Evolutionary conservation across 2,888 invertebrate genomes (phyloP), one percentile per base, ranked within the genome.

Genomic region (Marasmarcha lunaedactyla): DNA sequence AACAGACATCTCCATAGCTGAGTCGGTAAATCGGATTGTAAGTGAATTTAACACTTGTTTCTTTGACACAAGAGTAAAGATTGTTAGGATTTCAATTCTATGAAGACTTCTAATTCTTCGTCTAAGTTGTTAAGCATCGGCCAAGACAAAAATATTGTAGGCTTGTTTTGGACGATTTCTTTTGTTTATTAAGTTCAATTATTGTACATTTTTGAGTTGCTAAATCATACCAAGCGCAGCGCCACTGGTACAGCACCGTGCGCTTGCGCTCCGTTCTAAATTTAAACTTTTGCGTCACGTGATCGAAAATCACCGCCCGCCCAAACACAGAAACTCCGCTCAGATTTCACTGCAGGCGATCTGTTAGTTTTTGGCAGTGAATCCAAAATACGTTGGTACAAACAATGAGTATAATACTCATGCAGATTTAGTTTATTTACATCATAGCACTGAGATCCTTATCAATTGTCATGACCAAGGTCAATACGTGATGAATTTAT

Each of bases 281-380:
- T 59, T 71, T 81, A 81, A 70, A 59, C 64, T 53, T 43, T 54
- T 56, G 65, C 69, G 74, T 77, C 81, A 81, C 74, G 74, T 74
- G 79, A 71, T 71, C 63, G 51, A 57, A 61, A 55, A 57, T 59
- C 57, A 63, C 71, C 74, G 72, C 73, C 81, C 81, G 81, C 78
- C 81, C 83, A 83, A 81, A 83, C 78, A 70, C 71, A 83, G 81
- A 79, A 79, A 81, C 76, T 64, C 74, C 68, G 53, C 78, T 83
- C 81, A 57, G 61, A 76, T 83, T 83, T 79, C 81, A 81, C 57
- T 69, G 65, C 66, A 63, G 49, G 55, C 59, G 46, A 50, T 54
- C 56, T 51, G 48, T 50, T 45, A 52, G 50, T 52, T 55, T 62
- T 63, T 55, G 57, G 58, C 63, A 56, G 55, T 50, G 50, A 49